Base-by-base conservation (phyloP, 1,140 invertebrate genomes). In the Popillia japonica region DNA sequence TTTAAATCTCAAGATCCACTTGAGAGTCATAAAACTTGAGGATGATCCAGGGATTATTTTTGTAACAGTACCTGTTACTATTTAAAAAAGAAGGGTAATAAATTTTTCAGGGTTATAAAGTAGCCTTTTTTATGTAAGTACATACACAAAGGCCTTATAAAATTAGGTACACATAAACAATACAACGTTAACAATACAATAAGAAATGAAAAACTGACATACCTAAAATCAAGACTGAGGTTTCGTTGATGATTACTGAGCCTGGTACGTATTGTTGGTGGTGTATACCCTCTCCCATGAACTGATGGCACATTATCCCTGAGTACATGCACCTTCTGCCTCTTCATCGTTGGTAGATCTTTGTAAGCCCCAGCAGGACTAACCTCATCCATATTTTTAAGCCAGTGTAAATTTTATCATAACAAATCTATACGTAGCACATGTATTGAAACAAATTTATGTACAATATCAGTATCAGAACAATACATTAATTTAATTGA, bases 221-320 rank as follows among this genome's bases (percentile, higher is more conserved):
- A 93, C 92, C 92, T 91, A 84, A 93, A 94, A 86, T 94, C 93
- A 79, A 94, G 88, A 84, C 93, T 94, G 80, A 93, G 89, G 87
- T 94, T 94, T 83, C 93, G 90, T 87, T 94, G 93, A 87, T 94
- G 93, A 80, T 91, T 93, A 81, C 91, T 92, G 83, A 93, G 87
- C 83, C 91, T 88, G 79, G 89, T 89, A 82, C 91, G 90, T 72
- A 84, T 82, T 72, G 88, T 89, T 79, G 87, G 87, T 79, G 88
- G 84, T 80, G 86, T 84, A 80, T 87, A 88, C 73, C 90, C 87
- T 72, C 90, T 88, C 42, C 91, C 91, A 84, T 93, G 92, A 42
- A 93, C 92, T 40, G 89, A 88, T 40, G 90, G 89, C 79, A 90
- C 82, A 42, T 80, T 81, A 72, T 79, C 78, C 41, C 74, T 59